Base-by-base conservation (phyloP, 2,797 vertebrate genomes). In the Galago senegalensis region DNA sequence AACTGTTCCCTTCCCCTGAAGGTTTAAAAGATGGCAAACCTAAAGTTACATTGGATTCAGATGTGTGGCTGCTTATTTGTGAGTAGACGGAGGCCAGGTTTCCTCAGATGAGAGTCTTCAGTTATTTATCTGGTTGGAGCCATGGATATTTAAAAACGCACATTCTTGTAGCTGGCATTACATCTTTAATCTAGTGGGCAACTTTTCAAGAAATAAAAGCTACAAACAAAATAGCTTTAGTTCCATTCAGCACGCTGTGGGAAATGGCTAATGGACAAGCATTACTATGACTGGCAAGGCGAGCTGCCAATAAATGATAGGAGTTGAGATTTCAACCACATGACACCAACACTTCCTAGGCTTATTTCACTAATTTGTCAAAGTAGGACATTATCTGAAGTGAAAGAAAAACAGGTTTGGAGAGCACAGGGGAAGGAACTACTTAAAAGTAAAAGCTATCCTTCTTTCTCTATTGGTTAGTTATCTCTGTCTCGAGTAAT, bases 191-290 rank as follows among this genome's bases (percentile, higher is more conserved):
- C 60, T 96, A 87, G 91, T 97, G 94, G 96, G 97, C 96, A 98
- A 95, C 85, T 96, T 95, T 97, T 98, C 96, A 98, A 98, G 93
- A 97, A 98, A 97, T 98, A 97, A 97, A 96, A 98, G 98, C 97
- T 97, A 92, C 31, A 91, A 97, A 87, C 93, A 81, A 98, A 97
- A 93, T 87, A 91, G 96, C 93, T 96, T 94, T 63, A n/a, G 37
- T 94, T 96, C 96, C 96, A 97, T 97, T 97, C 92, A 98, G 87
- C 70, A 70, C 21, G 60, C 95, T 97, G 85, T 98, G 97, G 95
- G 95, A 96, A 97, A 96, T 37, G 75, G 85, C 96, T 97, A 98
- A 97, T 96, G 97, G 97, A 97, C 73, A 95, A 85, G 79, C 93
- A 97, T 93, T 94, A 95, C 92, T 95, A 72, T 97, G 97, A 97